A percentile compares a stretch with the other conserved stretches of the same genome.
Evolutionary conservation across 1,140 invertebrate genomes (phyloP).

Genomic region (Neodiprion fabricii): DNA sequence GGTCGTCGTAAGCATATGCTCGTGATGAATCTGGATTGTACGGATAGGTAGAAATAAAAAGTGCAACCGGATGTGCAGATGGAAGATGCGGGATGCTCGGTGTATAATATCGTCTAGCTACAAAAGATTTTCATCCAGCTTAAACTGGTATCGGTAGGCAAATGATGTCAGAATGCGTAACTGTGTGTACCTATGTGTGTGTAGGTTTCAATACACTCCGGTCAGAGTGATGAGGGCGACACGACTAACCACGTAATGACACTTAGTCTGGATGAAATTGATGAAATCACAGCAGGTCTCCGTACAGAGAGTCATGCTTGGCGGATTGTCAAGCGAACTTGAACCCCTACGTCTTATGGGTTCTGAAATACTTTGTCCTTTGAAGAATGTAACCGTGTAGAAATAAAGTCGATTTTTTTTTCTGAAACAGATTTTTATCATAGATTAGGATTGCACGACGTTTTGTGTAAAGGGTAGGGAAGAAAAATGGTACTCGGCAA

Average conservation of each 20-base stretch:
- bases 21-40: no score
- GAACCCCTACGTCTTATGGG: no score
- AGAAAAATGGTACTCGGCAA: no score
- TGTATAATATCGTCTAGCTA: not conserved
- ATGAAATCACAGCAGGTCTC: conserved; percentile 49
- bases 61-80: not conserved
- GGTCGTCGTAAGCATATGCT: no score
- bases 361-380: no score
- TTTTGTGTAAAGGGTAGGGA: no score
- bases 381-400: no score
- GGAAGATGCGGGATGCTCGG: not conserved
- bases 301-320: conserved; percentile 45
- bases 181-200: not conserved
- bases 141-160: not conserved
- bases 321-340: no score
- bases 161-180: not conserved
- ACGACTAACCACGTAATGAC: conserved; percentile 52
- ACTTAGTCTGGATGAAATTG: conserved; percentile 52
- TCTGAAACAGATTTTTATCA: no score
- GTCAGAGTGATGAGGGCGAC: not conserved
- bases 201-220: not conserved
- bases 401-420: no score
- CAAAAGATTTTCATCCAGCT: not conserved
- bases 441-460: no score
- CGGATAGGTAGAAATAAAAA: no score